phyloP scores from a whole-genome alignment of 1,140 invertebrate genomes.

The Carposina sasakii region DNA sequence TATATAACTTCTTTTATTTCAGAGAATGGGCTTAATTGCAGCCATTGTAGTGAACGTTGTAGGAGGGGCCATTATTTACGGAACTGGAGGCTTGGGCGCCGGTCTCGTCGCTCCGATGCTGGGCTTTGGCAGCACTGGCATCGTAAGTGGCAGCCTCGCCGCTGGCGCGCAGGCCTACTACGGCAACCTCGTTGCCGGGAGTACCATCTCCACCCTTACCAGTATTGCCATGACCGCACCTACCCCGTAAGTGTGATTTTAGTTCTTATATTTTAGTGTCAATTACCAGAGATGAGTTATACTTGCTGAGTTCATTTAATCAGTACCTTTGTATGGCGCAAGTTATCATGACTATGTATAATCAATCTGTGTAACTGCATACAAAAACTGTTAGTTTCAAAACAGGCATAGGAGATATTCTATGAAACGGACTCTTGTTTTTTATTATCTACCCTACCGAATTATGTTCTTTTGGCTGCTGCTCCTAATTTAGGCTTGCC shows the following conservation, averaged over 20 bases:
- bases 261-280: too few relatives aligned
- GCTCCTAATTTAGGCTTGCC: too few relatives aligned
- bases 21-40: constrained; percentile 39
- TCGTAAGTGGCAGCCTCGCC: constrained; percentile 40
- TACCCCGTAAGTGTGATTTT: constrained; percentile 43
- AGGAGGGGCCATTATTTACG: constrained; percentile 43
- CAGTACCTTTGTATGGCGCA: too few relatives aligned
- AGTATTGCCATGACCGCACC: constrained; percentile 48
- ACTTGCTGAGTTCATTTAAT: too few relatives aligned
- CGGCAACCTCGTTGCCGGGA: constrained; percentile 49
- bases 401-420: too few relatives aligned
- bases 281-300: too few relatives aligned
- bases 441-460: too few relatives aligned
- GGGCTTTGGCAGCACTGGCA: constrained; percentile 43
- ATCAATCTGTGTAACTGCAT: too few relatives aligned
- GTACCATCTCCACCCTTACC: constrained; percentile 46
- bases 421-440: too few relatives aligned
- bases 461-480: too few relatives aligned
- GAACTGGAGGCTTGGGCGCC: constrained; percentile 37
- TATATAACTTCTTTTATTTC: background rate
- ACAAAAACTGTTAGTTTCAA: too few relatives aligned
- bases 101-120: constrained; percentile 38
- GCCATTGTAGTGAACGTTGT: constrained; percentile 38
- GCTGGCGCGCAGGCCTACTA: constrained; percentile 51
- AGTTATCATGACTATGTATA: too few relatives aligned